Base-by-base conservation (phyloP, 2,113 vertebrate genomes). In the Calidris pugnax region DNA sequence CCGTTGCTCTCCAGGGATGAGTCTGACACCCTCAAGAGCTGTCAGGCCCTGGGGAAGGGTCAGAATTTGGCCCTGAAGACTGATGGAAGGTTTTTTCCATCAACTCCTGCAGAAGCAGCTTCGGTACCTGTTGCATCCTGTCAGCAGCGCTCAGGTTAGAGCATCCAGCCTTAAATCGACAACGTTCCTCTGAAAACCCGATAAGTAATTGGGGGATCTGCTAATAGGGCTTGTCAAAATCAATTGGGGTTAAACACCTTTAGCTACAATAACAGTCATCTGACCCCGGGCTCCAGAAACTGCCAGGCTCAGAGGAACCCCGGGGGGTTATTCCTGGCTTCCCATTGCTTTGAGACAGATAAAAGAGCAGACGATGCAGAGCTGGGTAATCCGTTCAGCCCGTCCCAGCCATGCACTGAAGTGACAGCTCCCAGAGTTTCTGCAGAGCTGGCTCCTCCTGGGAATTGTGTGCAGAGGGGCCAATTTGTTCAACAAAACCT, bases 201-300 rank as follows among this genome's bases (percentile, higher is more conserved):
- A 82, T 94, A 89, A 87, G 90, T 87, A 95, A 96, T 93, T 96
- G 86, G 80, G 74, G 77, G 96, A 94, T 95, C 92, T 69, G 4
- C 92, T 95, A 95, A 95, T 94, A 89, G 81, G 50, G 89, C 94
- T 95, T 95, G 95, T 97, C 97, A 97, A 95, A 97, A 96, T 96
- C 97, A 96, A 94, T 93, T 74, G 95, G 89, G 94, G 91, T 93
- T 92, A 95, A 94, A 96, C 89, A 94, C 95, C 94, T 94, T 95
- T 96, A 91, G 96, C 94, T 89, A 95, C 86, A 95, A 97, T 92
- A 96, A 78, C 89, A 90, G 62, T 90, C 92, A 95, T 95, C 95
- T 89, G 86, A 97, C 88, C 76, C 85, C 13, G 0, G 88, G 94
- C 86, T 96, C 87, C 96, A 97, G 88, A 90, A 97, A 76, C 32